These are phyloP conservation scores for Steinernema scapterisci DNA, from an alignment of 2,888 invertebrate species.

Conservation along the genomic window DNA sequence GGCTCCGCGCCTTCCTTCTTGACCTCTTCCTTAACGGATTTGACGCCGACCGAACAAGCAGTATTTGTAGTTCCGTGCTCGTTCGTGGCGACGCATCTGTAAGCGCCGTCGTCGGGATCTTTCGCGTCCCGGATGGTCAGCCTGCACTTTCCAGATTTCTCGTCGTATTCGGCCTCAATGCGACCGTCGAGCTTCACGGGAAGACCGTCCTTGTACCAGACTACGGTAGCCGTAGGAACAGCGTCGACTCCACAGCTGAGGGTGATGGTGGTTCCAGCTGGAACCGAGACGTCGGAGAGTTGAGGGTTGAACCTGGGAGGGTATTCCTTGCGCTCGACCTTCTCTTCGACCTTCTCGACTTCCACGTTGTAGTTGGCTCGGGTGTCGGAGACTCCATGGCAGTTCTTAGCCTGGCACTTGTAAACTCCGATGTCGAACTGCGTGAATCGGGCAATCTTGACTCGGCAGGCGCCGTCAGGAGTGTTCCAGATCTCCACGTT, in stretches of 20 bases:
- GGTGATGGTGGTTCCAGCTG: conserved; percentile 62
- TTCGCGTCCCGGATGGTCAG: conserved; percentile 71
- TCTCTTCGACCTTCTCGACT: conserved; percentile 52
- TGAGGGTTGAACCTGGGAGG: conserved; percentile 68
- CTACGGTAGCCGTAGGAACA: conserved; percentile 69
- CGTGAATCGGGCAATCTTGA: conserved; percentile 54
- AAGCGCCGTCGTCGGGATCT: conserved; percentile 59
- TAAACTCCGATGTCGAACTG: conserved; percentile 73
- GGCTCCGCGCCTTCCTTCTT: conserved; percentile 66
- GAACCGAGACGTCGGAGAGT: conserved; percentile 68
- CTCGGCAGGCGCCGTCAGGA: conserved; percentile 64
- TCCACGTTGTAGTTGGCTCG: conserved; percentile 57
- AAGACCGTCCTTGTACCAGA: conserved; percentile 67
- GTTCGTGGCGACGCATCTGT: conserved; percentile 72
- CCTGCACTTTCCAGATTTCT: conserved; percentile 73
- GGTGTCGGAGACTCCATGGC: conserved; percentile 62
- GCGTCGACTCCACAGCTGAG: conserved; percentile 70
- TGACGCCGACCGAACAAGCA: conserved; percentile 61
- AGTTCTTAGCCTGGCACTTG: conserved; percentile 74
- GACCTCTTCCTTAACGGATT: conserved; percentile 54
- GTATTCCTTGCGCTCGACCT: conserved; percentile 50
- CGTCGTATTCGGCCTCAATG: conserved; percentile 48
- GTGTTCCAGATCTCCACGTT: conserved; percentile 60
- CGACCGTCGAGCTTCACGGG: conserved; percentile 54
- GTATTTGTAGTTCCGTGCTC: conserved; percentile 66